A percentile compares a stretch with the other conserved stretches of the same genome.
Conservation (phyloP, 1,140 invertebrate species). For the Eueides isabella region DNA sequence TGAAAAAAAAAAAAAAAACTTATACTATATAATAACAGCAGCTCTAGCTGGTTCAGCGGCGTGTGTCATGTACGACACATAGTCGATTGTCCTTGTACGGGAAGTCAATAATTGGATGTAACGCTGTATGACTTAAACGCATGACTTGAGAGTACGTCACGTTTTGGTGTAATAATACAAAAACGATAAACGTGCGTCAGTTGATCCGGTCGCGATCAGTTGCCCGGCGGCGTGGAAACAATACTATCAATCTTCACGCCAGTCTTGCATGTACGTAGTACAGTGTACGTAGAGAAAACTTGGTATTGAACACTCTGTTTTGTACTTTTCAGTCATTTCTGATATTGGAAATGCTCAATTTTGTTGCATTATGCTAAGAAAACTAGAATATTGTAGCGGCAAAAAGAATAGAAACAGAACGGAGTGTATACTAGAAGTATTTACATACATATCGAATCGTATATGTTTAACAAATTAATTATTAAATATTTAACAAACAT, state of each 20-base stretch:
- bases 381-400: too few species aligned
- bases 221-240: constrained; percentile 6
- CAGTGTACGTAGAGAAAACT: not conserved
- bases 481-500: too few species aligned
- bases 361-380: too few species aligned
- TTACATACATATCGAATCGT: too few species aligned
- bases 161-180: constrained; percentile 11
- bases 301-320: not conserved
- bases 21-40: not conserved
- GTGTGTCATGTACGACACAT: not conserved
- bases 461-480: too few species aligned
- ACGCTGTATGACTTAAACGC: not conserved
- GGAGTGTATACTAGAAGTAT: too few species aligned
- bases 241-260: not conserved
- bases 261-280: not conserved
- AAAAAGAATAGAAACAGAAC: too few species aligned
- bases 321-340: too few species aligned
- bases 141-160: too few species aligned
- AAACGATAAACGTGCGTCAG: constrained; percentile 1
- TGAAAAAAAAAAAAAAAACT: too few species aligned
- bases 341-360: too few species aligned
- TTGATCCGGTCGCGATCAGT: not conserved
- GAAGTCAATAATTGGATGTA: constrained; percentile 14
- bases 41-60: not conserved
- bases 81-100: constrained; percentile 5